A percentile compares a stretch with the other conserved stretches of the same genome.
phyloP scores from a whole-genome alignment of 2,113 vertebrate genomes.

The Labeo rohita region DNA sequence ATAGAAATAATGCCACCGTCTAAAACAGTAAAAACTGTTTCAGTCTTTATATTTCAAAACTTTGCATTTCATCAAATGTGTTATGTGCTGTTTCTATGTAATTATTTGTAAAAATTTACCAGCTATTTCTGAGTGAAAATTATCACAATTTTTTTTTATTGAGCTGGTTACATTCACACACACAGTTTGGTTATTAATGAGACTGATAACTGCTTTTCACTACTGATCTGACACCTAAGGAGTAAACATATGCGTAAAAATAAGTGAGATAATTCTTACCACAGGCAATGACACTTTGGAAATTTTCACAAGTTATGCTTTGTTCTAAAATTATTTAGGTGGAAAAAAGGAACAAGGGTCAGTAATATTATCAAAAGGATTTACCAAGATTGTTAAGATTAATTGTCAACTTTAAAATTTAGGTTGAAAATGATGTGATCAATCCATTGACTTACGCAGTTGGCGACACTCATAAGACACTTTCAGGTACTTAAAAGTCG shows the following conservation, averaged over 20 bases:
- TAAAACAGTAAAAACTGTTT: no score
- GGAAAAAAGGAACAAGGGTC: neutral
- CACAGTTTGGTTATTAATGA: no score
- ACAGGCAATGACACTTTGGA: neutral
- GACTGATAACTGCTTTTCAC: no score
- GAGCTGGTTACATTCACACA: no score
- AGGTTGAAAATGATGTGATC: neutral
- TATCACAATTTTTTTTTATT: no score
- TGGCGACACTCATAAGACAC: neutral
- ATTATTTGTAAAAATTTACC: no score
- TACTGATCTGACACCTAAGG: neutral
- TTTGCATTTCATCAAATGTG: no score
- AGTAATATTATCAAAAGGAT: neutral
- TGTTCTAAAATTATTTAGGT: neutral
- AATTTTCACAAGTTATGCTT: constrained; percentile 21
- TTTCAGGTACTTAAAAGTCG: constrained; percentile 17
- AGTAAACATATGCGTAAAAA: neutral
- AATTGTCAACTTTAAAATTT: neutral
- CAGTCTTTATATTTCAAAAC: no score
- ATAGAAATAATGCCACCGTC: no score
- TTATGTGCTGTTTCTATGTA: no score
- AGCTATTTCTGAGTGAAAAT: no score
- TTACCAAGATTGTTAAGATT: neutral
- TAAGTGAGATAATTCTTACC: neutral
- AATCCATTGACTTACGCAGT: neutral